phyloP scores from a whole-genome alignment of 1,140 invertebrate species.

The Lamellibrachia luymesi region DNA sequence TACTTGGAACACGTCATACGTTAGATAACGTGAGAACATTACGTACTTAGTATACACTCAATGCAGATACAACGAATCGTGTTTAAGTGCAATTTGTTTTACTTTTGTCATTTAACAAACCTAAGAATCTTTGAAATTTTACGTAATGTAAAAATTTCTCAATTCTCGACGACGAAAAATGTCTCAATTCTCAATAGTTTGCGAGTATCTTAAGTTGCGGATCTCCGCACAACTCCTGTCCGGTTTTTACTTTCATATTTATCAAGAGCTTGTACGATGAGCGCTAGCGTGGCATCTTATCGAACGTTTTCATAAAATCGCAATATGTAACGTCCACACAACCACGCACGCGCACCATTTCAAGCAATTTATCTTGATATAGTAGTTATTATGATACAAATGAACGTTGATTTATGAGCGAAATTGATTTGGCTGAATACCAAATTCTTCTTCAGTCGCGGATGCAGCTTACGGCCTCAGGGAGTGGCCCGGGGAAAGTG shows the following conservation, averaged over 20 bases:
- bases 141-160: no score
- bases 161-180: not conserved
- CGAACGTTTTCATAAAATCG: not conserved
- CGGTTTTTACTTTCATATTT: not conserved
- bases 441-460: not conserved
- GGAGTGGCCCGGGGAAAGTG: not conserved
- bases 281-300: not conserved
- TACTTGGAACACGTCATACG: no score
- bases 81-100: no score
- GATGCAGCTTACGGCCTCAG: not conserved
- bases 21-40: no score
- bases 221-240: not conserved
- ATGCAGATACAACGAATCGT: no score
- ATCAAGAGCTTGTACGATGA: not conserved
- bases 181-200: not conserved
- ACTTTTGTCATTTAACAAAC: no score
- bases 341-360: not conserved
- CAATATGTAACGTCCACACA: slow-evolving; percentile 7
- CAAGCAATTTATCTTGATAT: not conserved
- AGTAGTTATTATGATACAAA: not conserved
- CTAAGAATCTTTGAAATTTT: no score
- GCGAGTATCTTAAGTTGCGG: not conserved
- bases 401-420: not conserved
- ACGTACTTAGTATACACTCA: no score
- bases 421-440: not conserved